Percentiles rank a stretch among this genome's conserved stretches.
These are phyloP conservation scores for Arrhopalites spinosus DNA, from an alignment of 2,888 invertebrate genomes.

Conservation along the genomic window DNA sequence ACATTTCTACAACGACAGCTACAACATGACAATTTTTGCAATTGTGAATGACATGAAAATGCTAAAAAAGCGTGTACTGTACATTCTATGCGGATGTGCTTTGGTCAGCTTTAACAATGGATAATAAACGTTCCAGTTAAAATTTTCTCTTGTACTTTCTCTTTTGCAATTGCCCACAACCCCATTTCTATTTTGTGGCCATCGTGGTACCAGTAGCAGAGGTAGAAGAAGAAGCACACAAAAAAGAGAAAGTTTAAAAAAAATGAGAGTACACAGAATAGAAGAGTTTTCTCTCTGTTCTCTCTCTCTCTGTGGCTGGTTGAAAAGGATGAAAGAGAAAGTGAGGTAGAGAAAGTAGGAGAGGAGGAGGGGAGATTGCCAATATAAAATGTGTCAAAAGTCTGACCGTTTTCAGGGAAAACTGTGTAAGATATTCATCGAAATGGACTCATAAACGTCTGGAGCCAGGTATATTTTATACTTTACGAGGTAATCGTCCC, in stretches of 20 bases:
- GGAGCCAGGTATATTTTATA: constrained; percentile 11
- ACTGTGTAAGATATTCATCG: constrained; percentile 29
- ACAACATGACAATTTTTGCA: too few relatives aligned
- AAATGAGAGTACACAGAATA: too few relatives aligned
- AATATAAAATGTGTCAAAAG: constrained; percentile 16
- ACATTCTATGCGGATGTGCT: constrained; percentile 23
- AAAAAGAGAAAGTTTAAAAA: too few relatives aligned
- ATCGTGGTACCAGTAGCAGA: too few relatives aligned
- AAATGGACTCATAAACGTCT: constrained; percentile 26
- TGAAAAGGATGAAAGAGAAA: neutral
- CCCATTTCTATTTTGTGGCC: too few relatives aligned
- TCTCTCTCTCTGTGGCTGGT: neutral
- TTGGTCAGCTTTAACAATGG: constrained; percentile 17
- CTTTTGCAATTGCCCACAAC: too few relatives aligned
- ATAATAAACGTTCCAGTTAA: too few relatives aligned
- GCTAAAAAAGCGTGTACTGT: neutral
- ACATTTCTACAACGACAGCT: too few relatives aligned
- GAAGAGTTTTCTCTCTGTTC: neutral
- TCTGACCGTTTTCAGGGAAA: constrained; percentile 20
- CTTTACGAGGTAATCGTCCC: constrained; percentile 30
- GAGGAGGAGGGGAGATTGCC: neutral
- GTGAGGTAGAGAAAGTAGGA: neutral
- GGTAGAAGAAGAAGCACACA: too few relatives aligned
- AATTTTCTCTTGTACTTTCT: too few relatives aligned
- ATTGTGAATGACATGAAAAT: neutral